Evolutionary conservation across 1,140 invertebrate genomes (phyloP).

Genomic region (Bombus waltoni): DNA sequence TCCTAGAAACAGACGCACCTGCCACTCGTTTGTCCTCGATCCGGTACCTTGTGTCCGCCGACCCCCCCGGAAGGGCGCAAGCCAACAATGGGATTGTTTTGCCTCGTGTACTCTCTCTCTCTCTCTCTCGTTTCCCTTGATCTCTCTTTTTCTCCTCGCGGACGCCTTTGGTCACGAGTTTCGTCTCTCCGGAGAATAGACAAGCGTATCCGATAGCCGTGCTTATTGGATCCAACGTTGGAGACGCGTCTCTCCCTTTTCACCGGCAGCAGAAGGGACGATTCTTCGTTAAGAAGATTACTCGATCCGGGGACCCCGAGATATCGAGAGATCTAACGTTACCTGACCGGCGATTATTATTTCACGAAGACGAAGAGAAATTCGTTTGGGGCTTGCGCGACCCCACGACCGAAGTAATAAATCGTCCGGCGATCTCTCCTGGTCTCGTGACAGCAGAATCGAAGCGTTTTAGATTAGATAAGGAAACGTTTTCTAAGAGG

Average conservation of each 20-base stretch:
- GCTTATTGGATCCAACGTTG: slow-evolving; percentile 66
- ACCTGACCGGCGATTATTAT: slow-evolving; percentile 24
- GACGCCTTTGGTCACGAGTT: slow-evolving; percentile 57
- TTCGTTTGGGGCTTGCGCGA: neutral
- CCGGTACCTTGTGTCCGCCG: slow-evolving; percentile 40
- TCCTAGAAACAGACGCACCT: slow-evolving; percentile 65
- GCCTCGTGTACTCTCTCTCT: neutral
- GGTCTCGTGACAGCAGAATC: too few species aligned
- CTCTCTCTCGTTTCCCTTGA: neutral
- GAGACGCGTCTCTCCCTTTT: slow-evolving; percentile 13
- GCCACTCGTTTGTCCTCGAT: slow-evolving; percentile 60
- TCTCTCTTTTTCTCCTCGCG: too few species aligned
- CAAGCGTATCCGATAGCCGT: slow-evolving; percentile 68
- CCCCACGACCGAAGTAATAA: neutral
- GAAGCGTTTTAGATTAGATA: too few species aligned
- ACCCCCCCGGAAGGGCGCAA: neutral
- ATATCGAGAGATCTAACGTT: slow-evolving; percentile 1
- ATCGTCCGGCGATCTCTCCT: too few species aligned
- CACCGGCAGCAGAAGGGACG: slow-evolving; percentile 30
- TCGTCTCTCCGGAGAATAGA: slow-evolving; percentile 69
- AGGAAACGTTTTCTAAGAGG: too few species aligned
- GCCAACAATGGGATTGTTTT: slow-evolving; percentile 56
- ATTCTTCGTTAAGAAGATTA: slow-evolving; percentile 70
- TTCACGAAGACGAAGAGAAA: slow-evolving; percentile 2
- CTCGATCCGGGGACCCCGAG: neutral